Conservation (phyloP, 2,113 vertebrate species). For the Megaceryle maxima region DNA sequence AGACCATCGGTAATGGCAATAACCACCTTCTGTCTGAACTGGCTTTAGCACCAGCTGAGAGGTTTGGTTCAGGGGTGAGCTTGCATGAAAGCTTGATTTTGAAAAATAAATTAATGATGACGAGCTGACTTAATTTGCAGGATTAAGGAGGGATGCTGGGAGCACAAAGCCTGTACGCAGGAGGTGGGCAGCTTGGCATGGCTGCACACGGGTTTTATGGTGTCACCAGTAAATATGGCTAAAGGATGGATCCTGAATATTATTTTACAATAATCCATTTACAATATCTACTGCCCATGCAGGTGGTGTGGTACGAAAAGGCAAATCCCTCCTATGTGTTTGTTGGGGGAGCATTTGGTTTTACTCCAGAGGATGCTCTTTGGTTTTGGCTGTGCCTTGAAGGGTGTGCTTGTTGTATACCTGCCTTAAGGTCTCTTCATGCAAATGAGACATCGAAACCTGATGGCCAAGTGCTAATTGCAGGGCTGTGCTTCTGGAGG, state of each 20-base stretch:
- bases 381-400: not conserved
- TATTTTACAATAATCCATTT: not conserved
- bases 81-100: not conserved
- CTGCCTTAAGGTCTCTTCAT: not conserved
- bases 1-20: not conserved
- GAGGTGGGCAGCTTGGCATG: not conserved
- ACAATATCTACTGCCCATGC: not conserved
- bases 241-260: not conserved
- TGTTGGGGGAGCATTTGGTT: not conserved
- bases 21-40: not conserved
- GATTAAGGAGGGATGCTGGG: not conserved
- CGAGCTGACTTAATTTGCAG: not conserved
- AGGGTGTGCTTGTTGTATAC: not conserved
- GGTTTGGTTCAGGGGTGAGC: not conserved
- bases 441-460: not conserved
- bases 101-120: not conserved
- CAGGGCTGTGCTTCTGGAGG: not conserved
- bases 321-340: not conserved
- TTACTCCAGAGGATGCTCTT: not conserved
- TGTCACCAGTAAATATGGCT: not conserved
- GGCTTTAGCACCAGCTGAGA: not conserved
- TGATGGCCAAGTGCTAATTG: not conserved
- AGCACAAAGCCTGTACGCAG: not conserved
- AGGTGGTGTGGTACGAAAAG: not conserved
- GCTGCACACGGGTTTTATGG: accelerated